Evolutionary conservation across 1,140 invertebrate species (phyloP).

Genomic region (Cyrtorhinus lividipennis): DNA sequence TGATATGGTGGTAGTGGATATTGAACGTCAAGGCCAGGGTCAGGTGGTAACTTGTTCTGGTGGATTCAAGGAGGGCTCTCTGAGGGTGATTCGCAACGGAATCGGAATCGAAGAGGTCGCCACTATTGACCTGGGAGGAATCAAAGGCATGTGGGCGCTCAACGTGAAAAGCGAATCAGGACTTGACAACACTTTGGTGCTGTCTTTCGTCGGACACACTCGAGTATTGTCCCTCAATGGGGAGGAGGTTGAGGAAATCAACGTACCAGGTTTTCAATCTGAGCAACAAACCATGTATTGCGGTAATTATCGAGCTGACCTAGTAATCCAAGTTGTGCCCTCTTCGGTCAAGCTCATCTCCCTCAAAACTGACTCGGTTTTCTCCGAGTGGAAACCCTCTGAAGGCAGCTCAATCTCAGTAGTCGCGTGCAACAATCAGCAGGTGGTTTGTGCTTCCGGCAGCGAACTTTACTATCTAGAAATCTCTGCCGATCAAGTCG

Average conservation of each 20-base stretch:
- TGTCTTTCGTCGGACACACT: conserved; percentile 90
- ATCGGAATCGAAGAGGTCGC: conserved; percentile 97
- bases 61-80: conserved; percentile 91
- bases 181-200: conserved; percentile 76
- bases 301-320: conserved; percentile 70
- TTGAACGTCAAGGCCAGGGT: conserved; percentile 92
- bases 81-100: conserved; percentile 92
- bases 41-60: conserved; percentile 96
- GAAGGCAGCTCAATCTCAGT: conserved; percentile 67
- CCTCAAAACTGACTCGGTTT: conserved; percentile 40
- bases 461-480: conserved; percentile 80
- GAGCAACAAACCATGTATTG: conserved; percentile 88
- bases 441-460: conserved; percentile 79
- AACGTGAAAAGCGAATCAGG: conserved; percentile 45
- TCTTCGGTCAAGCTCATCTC: conserved; percentile 51
- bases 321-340: conserved; percentile 72
- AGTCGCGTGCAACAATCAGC: conserved; percentile 66
- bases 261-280: conserved; percentile 73
- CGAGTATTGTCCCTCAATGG: conserved; percentile 25
- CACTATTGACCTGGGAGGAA: conserved; percentile 88
- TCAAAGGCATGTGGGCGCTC: conserved; percentile 94
- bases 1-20: conserved; percentile 94
- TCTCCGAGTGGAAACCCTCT: conserved; percentile 60
- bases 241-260: conserved; percentile 75
- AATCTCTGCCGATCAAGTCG: conserved; percentile 50